Evolutionary conservation across 1,140 invertebrate genomes (phyloP).

Genomic region (Drosophila lacteicornis): DNA sequence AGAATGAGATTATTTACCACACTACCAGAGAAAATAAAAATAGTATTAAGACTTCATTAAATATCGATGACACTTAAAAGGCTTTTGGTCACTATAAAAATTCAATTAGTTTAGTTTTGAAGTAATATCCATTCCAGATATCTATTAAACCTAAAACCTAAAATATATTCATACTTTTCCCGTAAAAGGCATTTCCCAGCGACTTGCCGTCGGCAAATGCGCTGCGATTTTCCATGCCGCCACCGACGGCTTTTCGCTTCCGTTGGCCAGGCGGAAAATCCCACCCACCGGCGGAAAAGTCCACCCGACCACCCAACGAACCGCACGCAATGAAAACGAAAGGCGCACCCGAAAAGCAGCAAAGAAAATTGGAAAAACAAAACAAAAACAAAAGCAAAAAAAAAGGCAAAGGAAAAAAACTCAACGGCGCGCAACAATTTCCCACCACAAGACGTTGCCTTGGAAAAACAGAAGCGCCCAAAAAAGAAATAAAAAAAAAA

Average conservation of each 20-base stretch:
- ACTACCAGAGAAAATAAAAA: no score
- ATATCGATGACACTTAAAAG: no score
- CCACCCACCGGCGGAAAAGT: conserved; percentile 7
- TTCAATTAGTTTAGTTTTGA: no score
- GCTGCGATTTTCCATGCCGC: conserved; percentile 37
- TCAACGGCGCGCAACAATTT: conserved; percentile 77
- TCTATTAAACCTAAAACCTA: no score
- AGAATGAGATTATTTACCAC: no score
- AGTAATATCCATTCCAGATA: no score
- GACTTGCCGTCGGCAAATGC: conserved; percentile 63
- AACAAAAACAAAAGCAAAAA: background rate
- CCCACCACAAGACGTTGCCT: conserved; percentile 75
- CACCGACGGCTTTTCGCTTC: conserved; percentile 65
- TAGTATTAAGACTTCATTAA: no score
- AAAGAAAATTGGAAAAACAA: conserved; percentile 40
- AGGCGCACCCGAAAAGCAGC: conserved; percentile 52
- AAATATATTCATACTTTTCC: background rate
- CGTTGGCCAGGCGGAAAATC: conserved; percentile 10
- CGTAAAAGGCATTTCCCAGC: background rate
- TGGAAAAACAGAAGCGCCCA: conserved; percentile 52
- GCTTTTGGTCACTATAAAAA: no score
- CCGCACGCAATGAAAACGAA: conserved; percentile 70
- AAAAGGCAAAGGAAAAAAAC: conserved; percentile 33
- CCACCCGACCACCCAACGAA: conserved; percentile 1
- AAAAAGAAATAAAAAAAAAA: conserved; percentile 3